phyloP scores from a whole-genome alignment of 2,113 vertebrate genomes.

The Antechinus stuartii region DNA sequence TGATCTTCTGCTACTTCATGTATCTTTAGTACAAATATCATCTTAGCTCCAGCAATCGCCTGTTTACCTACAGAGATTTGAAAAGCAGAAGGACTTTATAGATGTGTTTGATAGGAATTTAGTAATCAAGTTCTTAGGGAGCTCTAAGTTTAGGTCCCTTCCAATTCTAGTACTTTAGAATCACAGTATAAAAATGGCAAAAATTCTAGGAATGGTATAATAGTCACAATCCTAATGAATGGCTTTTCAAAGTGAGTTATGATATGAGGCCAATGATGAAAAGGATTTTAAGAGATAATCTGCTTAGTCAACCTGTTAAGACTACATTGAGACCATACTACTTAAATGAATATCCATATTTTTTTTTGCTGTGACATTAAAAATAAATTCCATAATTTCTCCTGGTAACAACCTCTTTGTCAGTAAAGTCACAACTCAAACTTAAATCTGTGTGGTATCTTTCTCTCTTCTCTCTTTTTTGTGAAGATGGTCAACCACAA shows the following conservation, averaged over 20 bases:
- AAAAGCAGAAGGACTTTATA: slow-evolving; percentile 16
- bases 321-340: neutral
- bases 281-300: neutral
- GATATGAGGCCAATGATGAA: neutral
- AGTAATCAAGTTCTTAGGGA: neutral
- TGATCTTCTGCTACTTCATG: neutral
- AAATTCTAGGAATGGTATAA: neutral
- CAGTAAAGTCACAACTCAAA: neutral
- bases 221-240: neutral
- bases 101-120: neutral
- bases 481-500: neutral
- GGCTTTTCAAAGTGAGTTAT: neutral
- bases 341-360: neutral
- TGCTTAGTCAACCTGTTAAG: neutral
- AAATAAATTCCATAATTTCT: neutral
- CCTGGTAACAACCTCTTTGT: neutral
- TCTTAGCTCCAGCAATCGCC: neutral
- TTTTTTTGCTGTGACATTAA: neutral
- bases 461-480: neutral
- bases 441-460: neutral
- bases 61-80: neutral
- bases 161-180: neutral
- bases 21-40: neutral
- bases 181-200: neutral
- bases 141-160: neutral